Evolutionary conservation across 2,888 invertebrate genomes (phyloP).

Genomic region (Eupithecia inturbata): DNA sequence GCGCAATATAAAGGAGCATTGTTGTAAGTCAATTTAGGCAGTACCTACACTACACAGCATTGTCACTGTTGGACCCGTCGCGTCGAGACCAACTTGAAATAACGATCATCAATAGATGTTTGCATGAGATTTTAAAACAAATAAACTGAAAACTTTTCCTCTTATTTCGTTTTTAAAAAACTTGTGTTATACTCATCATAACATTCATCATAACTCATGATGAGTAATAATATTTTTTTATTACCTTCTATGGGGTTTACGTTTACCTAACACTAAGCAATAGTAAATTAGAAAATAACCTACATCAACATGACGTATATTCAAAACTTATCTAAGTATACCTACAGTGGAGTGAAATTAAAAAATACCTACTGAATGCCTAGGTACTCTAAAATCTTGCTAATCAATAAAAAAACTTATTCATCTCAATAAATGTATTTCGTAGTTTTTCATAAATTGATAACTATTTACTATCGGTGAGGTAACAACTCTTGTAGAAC

Average conservation of each 20-base stretch:
- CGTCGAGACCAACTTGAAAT: neutral
- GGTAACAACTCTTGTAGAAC: conserved; percentile 81
- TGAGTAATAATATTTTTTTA: no score
- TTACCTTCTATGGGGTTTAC: no score
- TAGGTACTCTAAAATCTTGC: neutral
- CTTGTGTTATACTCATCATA: no score
- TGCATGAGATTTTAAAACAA: neutral
- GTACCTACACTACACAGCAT: neutral
- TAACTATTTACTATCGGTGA: conserved; percentile 82
- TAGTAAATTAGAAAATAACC: no score
- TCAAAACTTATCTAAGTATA: no score
- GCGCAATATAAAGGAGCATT: conserved; percentile 36
- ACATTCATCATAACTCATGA: no score
- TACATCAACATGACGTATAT: no score
- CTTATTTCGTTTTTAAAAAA: no score
- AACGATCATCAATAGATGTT: neutral
- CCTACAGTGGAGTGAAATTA: no score
- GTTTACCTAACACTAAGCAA: no score
- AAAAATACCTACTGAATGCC: no score
- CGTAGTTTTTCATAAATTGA: conserved; percentile 77
- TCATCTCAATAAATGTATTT: conserved; percentile 72
- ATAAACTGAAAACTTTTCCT: neutral
- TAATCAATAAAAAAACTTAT: conserved; percentile 31
- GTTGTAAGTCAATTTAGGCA: neutral
- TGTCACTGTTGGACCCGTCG: neutral